Evolutionary conservation across 2,797 vertebrate species (phyloP).

Genomic region (Gobionotothen gibberifrons): DNA sequence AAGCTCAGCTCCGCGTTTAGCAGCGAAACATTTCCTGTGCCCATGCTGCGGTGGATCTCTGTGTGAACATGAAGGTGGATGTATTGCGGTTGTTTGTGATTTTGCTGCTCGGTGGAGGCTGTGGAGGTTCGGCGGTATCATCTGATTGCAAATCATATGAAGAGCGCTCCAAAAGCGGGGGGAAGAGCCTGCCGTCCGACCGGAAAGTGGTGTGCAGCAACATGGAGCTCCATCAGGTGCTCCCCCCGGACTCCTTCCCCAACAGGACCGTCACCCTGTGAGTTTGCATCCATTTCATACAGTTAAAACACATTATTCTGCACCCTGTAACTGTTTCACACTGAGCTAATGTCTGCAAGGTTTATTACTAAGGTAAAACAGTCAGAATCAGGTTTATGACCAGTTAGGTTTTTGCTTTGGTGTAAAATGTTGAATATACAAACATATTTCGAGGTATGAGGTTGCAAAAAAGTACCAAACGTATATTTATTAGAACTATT

Average conservation of each 20-base stretch:
- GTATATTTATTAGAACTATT: too few species aligned
- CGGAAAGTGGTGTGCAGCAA: slow-evolving; percentile 92
- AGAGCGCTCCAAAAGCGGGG: slow-evolving; percentile 78
- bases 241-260: slow-evolving; percentile 87
- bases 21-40: slow-evolving; percentile 10
- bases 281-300: slow-evolving; percentile 79
- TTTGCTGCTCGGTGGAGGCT: slow-evolving; percentile 65
- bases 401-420: too few species aligned
- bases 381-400: background rate
- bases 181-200: slow-evolving; percentile 71
- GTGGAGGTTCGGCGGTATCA: slow-evolving; percentile 68
- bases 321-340: background rate
- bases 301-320: background rate
- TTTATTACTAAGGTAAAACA: background rate
- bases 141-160: slow-evolving; percentile 90
- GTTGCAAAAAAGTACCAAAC: too few species aligned
- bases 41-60: slow-evolving; percentile 49
- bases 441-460: too few species aligned
- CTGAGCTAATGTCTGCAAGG: background rate
- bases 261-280: slow-evolving; percentile 94
- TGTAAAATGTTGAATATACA: too few species aligned
- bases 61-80: slow-evolving; percentile 74
- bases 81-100: slow-evolving; percentile 66
- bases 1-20: slow-evolving; percentile 1
- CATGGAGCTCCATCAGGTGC: slow-evolving; percentile 90